Evolutionary conservation across 2,888 invertebrate genomes (phyloP), one percentile per base, ranked within the genome.

Genomic region (Phalera bucephala): DNA sequence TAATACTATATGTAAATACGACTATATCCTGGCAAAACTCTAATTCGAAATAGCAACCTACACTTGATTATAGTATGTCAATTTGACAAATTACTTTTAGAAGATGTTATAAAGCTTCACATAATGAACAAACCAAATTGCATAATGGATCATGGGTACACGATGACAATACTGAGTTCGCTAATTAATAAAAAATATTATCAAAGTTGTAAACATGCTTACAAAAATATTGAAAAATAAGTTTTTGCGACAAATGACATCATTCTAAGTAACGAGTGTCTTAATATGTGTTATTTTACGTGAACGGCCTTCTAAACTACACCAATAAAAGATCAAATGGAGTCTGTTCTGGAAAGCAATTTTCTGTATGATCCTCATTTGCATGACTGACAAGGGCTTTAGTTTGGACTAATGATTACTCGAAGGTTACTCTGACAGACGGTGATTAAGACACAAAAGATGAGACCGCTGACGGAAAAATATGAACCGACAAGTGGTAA

Each of bases 381-480:
- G 57, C 70, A 73, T 71, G 59, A 62, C 54, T 56, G 61, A 70
- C 67, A 61, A 71, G 70, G 66, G 67, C 50, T 33, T 23, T 52
- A 47, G 52, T 56, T 52, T 60, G 39, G 56, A 51, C 39, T 62
- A 52, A 70, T 68, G 64, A 60, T 49, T 46, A 48, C 36, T 36
- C 58, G 70, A 72, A 71, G 77, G 70, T 49, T 61, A 40, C 32
- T 44, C 39, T 53, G 64, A 52, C 69, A 64, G 57, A 45, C 49
- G 34, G 55, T 54, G 65, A 78, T 80, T 76, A 77, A 57, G 57
- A 60, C 19, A 19, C 29, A 17, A 17, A 22, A 29, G 11, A 19
- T 11, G 19, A 19, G 14, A n/a, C 7, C 14, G 8, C 29, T 10
- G 29, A 10, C 19, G 19, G 29, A 29, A 11, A 14, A 15, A 11